Evolutionary conservation across 2,888 invertebrate species (phyloP).

Genomic region (Athalia circularis): DNA sequence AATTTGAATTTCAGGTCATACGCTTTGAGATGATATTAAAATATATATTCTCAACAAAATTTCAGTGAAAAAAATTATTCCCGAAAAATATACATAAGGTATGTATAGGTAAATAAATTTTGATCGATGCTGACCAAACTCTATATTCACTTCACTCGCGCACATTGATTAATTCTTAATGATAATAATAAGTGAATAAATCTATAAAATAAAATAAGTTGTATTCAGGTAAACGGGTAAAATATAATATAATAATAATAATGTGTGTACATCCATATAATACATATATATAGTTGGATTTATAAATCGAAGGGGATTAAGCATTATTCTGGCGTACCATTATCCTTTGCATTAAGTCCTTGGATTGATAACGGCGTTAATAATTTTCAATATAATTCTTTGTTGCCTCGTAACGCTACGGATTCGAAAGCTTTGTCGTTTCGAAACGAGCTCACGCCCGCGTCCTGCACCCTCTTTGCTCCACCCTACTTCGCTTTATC

Average conservation of each 20-base stretch:
- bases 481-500: not conserved
- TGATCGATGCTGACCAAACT: too few species aligned
- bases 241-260: too few species aligned
- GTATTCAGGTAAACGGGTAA: too few species aligned
- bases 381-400: slow-evolving; percentile 35
- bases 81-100: too few species aligned
- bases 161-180: too few species aligned
- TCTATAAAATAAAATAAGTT: too few species aligned
- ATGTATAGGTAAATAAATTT: too few species aligned
- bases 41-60: too few species aligned
- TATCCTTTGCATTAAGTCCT: slow-evolving; percentile 4
- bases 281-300: not conserved
- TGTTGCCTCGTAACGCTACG: slow-evolving; percentile 2
- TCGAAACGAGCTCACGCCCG: not conserved
- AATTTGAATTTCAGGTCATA: not conserved
- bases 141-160: too few species aligned
- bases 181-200: too few species aligned
- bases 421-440: slow-evolving; percentile 12
- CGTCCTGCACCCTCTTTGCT: not conserved
- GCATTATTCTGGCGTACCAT: not conserved
- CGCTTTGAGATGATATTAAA: not conserved
- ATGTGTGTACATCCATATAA: too few species aligned
- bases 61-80: too few species aligned
- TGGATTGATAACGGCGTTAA: slow-evolving; percentile 28
- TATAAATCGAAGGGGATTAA: not conserved